Evolutionary conservation across 2,113 vertebrate genomes (phyloP), one percentile per base, ranked within the genome.

Genomic region (Prietella phreatophila): DNA sequence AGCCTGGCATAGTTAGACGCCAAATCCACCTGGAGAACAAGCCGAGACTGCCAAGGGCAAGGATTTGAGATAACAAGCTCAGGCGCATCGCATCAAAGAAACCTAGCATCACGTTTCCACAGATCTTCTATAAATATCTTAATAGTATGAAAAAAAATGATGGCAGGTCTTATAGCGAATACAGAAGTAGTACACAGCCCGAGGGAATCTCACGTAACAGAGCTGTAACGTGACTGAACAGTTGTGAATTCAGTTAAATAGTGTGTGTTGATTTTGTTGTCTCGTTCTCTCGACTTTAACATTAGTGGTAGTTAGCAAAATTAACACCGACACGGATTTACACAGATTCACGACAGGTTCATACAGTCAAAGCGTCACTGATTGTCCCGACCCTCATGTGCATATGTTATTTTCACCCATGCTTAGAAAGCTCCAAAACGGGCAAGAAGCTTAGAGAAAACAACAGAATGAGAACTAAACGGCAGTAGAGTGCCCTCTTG

Each of bases 11-110:
- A 63, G 84, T 86, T 42, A 79, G 13, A 42, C 9, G 84, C 89
- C 89, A 90, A 81, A 88, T 83, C 39, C 79, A 58, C 6, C 27
- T 60, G 30, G 63, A 82, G 82, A 87, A 65, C 33, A 5, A 56
- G 53, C 25, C 14, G 53, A 33, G 25, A 50, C 36, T 73, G 86
- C 86, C 86, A 75, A 61, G 65, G 83, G 80, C 55, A 47, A 56
- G 53, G 30, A 85, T 58, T 42, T 83, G 25, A 83, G 33, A 42
- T 36, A 58, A 75, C 86, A 83, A 8, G 67, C 80, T 82, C 65
- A 50, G 67, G 33, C 53, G 5, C 63, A 73, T 82, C 78, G 5
- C 63, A 73, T 82, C 78, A 75, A 87, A 75, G 67, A 25, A 75
- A 58, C 79, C 86, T 47, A 14, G 67, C 55, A 22, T 75, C 86